These are phyloP conservation scores for Drosophila niveifrons DNA, from an alignment of 2,888 invertebrate species.

Conservation along the genomic window DNA sequence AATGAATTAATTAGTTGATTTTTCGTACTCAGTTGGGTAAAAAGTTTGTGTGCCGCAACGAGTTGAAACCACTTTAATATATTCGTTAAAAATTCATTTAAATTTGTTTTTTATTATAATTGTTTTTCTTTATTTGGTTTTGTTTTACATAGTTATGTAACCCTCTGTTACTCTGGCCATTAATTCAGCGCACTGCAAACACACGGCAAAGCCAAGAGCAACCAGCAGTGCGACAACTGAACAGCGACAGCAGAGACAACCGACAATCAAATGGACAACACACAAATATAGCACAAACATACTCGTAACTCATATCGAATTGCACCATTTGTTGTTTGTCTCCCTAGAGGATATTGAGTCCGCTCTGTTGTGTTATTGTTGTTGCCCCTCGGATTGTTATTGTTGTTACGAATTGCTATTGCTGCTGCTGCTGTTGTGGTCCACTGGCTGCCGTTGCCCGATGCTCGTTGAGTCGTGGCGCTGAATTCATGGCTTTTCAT, in stretches of 20 bases:
- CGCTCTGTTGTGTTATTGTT: conserved; percentile 31
- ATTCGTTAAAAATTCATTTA: conserved; percentile 52
- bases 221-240: conserved; percentile 54
- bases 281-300: conserved; percentile 34
- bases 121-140: conserved; percentile 46
- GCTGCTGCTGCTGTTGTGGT: conserved; percentile 37
- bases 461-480: conserved; percentile 49
- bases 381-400: conserved; percentile 33
- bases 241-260: conserved; percentile 14
- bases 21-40: conserved; percentile 36
- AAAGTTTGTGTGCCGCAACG: conserved; percentile 26
- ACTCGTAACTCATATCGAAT: conserved; percentile 71
- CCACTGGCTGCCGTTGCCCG: conserved; percentile 58
- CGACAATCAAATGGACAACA: conserved; percentile 13
- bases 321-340: conserved; percentile 77
- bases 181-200: conserved; percentile 49
- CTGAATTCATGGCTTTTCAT: conserved; percentile 49
- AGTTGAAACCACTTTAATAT: conserved; percentile 43
- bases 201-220: conserved; percentile 62
- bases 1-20: conserved; percentile 79
- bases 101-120: conserved; percentile 38
- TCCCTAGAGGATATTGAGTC: conserved; percentile 63
- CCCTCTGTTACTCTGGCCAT: conserved; percentile 49
- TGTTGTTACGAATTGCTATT: conserved; percentile 28
- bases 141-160: conserved; percentile 55